These are phyloP conservation scores for Mesorhabditis belari DNA, from an alignment of 2,888 invertebrate genomes.

Conservation along the genomic window DNA sequence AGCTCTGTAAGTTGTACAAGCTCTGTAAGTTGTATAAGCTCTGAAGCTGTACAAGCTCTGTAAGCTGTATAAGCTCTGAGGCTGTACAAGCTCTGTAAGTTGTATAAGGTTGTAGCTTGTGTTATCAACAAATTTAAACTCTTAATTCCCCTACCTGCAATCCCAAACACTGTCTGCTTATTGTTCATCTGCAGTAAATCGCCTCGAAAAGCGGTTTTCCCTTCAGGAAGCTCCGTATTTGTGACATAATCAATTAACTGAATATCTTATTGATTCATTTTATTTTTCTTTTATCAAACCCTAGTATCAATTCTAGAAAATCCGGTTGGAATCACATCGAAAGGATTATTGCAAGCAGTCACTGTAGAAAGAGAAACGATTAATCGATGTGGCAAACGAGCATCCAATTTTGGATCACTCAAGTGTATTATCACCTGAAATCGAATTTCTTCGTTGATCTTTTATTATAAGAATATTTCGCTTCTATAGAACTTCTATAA, in stretches of 20 bases:
- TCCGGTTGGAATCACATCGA: too few species aligned
- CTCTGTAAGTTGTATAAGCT: too few species aligned
- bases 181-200: conserved; percentile 6
- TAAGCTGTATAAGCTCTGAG: too few species aligned
- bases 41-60: too few species aligned
- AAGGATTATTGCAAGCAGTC: conserved; percentile 1
- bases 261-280: background rate
- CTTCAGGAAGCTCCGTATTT: background rate
- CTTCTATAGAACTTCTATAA: background rate
- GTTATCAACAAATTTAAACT: too few species aligned
- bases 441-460: background rate
- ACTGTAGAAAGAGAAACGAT: conserved; percentile 13
- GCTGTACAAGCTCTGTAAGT: too few species aligned
- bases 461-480: background rate
- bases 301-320: too few species aligned
- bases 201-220: conserved; percentile 5
- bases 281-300: too few species aligned
- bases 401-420: conserved; percentile 12
- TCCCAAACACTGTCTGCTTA: background rate
- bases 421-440: conserved; percentile 16
- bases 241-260: conserved; percentile 6
- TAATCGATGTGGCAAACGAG: conserved; percentile 16
- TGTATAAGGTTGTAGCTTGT: too few species aligned
- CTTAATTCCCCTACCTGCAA: background rate
- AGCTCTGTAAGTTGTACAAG: too few species aligned